These are phyloP conservation scores for Cosmorhoe ocellata DNA, from an alignment of 2,888 invertebrate species.

Conservation along the genomic window DNA sequence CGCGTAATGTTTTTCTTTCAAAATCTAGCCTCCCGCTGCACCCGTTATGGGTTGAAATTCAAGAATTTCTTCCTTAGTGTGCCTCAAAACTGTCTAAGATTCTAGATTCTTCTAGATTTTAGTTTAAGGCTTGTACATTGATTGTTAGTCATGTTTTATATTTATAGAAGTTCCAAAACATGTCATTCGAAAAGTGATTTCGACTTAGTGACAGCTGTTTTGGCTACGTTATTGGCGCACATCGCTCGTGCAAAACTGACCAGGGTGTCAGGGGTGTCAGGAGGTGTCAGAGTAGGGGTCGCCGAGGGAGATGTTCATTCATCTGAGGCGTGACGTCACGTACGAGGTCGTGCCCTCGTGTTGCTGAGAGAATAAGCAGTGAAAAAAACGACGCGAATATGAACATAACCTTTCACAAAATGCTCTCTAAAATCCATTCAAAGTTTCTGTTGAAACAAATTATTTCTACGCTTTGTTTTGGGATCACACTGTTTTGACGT, in stretches of 20 bases:
- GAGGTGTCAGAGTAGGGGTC: conserved; percentile 37
- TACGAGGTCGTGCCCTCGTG: conserved; percentile 71
- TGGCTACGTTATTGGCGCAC: conserved; percentile 58
- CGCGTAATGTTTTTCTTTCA: too few relatives aligned
- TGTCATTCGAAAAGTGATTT: conserved; percentile 27
- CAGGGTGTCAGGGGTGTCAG: conserved; percentile 40
- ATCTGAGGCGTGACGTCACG: conserved; percentile 73
- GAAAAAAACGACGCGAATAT: conserved; percentile 50
- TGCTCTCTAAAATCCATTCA: conserved; percentile 25
- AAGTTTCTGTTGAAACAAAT: conserved; percentile 9
- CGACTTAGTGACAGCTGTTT: conserved; percentile 55
- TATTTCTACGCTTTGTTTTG: too few relatives aligned
- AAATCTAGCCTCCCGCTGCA: too few relatives aligned
- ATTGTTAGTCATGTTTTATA: too few relatives aligned
- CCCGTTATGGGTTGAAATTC: too few relatives aligned
- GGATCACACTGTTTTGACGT: too few relatives aligned
- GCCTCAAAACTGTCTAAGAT: too few relatives aligned
- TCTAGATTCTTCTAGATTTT: too few relatives aligned
- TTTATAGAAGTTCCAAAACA: neutral
- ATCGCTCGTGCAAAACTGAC: conserved; percentile 56
- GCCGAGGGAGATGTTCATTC: conserved; percentile 68
- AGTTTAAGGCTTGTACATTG: too few relatives aligned
- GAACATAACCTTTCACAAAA: conserved; percentile 44
- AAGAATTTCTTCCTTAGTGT: too few relatives aligned
- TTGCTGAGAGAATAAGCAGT: conserved; percentile 48